A percentile compares a stretch with the other conserved stretches of the same genome.
Conservation (phyloP, 2,888 invertebrate species). For the Acanthoscelides obtectus region DNA sequence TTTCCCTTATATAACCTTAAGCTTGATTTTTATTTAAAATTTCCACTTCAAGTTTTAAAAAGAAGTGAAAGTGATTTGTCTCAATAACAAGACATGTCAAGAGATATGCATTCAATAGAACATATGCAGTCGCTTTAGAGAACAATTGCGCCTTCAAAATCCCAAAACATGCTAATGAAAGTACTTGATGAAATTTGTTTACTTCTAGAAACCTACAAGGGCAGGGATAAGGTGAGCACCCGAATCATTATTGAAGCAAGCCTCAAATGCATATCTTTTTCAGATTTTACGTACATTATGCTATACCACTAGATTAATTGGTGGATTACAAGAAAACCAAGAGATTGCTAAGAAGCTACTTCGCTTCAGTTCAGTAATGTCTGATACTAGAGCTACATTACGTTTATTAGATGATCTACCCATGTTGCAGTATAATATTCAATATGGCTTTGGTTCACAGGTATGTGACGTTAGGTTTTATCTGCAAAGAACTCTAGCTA, state of each 20-base stretch:
- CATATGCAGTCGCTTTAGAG: not conserved
- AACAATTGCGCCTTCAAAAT: not conserved
- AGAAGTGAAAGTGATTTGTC: not conserved
- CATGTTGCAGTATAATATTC: constrained; percentile 67
- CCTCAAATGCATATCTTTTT: constrained; percentile 20
- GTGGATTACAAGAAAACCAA: constrained; percentile 59
- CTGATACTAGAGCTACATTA: constrained; percentile 70
- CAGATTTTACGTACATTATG: constrained; percentile 73
- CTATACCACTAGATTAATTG: constrained; percentile 68
- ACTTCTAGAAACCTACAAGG: constrained; percentile 73
- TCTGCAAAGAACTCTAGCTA: too few relatives aligned
- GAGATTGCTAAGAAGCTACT: constrained; percentile 57
- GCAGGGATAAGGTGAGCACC: constrained; percentile 72
- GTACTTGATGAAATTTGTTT: constrained; percentile 55
- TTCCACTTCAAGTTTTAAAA: not conserved
- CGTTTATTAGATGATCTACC: constrained; percentile 82
- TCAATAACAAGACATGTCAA: not conserved
- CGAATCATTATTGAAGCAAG: constrained; percentile 4
- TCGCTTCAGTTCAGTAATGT: constrained; percentile 65
- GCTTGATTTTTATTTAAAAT: too few relatives aligned
- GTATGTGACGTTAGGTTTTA: too few relatives aligned
- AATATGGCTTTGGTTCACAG: constrained; percentile 66
- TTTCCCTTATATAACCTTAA: too few relatives aligned
- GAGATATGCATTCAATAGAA: not conserved
- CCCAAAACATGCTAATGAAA: constrained; percentile 18